Conservation (phyloP, 2,113 vertebrate species). For the Pionites leucogaster region DNA sequence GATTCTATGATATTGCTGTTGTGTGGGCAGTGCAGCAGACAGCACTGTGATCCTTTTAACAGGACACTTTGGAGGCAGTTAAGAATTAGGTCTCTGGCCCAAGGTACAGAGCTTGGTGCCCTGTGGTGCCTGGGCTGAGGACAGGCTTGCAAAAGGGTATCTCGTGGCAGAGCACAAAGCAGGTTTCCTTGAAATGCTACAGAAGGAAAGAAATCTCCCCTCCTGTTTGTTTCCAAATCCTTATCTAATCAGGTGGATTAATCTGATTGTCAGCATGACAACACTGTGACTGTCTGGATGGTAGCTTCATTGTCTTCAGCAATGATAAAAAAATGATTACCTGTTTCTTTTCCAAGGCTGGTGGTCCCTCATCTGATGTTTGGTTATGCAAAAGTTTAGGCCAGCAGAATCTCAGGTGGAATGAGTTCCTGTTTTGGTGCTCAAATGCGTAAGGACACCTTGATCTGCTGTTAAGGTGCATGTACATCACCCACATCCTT, state of each 20-base stretch:
- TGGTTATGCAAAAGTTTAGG: background rate
- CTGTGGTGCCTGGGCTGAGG: background rate
- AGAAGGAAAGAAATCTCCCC: background rate
- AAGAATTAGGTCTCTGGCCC: background rate
- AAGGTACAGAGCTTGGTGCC: background rate
- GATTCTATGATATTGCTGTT: background rate
- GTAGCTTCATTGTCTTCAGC: background rate
- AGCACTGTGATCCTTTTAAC: background rate
- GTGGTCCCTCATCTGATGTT: background rate
- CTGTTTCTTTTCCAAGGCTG: background rate
- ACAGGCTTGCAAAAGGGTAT: background rate
- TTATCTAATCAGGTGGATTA: background rate
- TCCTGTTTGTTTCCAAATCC: background rate
- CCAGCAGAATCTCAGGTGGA: background rate
- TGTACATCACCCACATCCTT: background rate
- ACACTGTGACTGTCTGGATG: background rate
- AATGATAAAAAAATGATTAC: background rate
- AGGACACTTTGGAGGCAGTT: background rate
- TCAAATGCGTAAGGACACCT: background rate
- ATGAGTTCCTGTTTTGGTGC: background rate
- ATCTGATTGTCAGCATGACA: background rate
- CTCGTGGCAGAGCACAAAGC: accelerated
- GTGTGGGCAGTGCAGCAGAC: background rate
- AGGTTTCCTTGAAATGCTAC: background rate
- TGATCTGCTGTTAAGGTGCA: background rate